A percentile compares a stretch with the other conserved stretches of the same genome.
Evolutionary conservation across 92 coral and sea anemone species (phyloP).

Genomic region (Isaurus tuberculatus): DNA sequence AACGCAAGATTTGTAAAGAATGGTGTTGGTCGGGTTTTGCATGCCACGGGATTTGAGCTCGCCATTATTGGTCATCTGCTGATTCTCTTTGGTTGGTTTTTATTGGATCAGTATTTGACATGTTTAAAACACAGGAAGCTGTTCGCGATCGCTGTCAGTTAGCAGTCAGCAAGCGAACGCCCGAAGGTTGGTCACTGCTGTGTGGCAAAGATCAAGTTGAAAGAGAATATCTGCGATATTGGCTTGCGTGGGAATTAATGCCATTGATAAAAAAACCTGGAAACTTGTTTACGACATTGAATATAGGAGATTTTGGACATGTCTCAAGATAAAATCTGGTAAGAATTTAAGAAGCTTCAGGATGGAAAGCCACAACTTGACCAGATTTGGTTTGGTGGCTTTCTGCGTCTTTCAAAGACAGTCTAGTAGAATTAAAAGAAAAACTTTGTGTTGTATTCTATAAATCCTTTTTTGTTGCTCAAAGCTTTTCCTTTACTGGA

Average conservation of each 20-base stretch:
- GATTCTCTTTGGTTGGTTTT: neutral
- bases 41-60: neutral
- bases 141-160: constrained; percentile 3
- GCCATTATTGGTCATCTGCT: constrained; percentile 19
- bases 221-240: constrained; percentile 29
- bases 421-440: constrained; percentile 28
- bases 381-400: neutral
- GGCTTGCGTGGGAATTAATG: constrained; percentile 23
- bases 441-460: neutral
- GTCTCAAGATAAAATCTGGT: constrained; percentile 39
- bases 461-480: neutral
- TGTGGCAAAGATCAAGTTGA: constrained; percentile 9
- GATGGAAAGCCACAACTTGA: neutral
- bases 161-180: neutral
- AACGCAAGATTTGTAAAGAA: no score
- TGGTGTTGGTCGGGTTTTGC: neutral
- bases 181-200: constrained; percentile 13
- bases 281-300: neutral
- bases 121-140: constrained; percentile 32
- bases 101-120: constrained; percentile 44
- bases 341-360: constrained; percentile 1
- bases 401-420: neutral
- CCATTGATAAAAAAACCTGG: neutral
- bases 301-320: constrained; percentile 7
- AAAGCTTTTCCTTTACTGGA: neutral